These are phyloP conservation scores for Pomatorhinus ruficollis DNA, from an alignment of 2,113 vertebrate genomes.

Conservation along the genomic window DNA sequence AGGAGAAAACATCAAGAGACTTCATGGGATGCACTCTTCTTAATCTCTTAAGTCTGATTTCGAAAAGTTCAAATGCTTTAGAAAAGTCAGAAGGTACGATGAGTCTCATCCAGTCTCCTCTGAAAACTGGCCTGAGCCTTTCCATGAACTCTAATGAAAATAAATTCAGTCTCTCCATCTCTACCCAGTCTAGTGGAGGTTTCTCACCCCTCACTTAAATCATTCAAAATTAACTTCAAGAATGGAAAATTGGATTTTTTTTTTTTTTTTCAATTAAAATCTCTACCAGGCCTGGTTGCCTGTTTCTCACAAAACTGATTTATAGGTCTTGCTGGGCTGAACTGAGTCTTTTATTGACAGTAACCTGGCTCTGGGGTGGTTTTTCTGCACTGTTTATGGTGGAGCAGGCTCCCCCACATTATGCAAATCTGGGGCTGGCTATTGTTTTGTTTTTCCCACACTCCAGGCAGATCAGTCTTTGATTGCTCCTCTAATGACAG, in stretches of 20 bases:
- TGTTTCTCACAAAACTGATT: conserved; percentile 13
- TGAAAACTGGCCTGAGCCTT: neutral
- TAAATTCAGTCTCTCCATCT: neutral
- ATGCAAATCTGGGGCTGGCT: neutral
- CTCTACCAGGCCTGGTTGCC: neutral
- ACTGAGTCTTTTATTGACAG: neutral
- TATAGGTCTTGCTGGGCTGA: neutral
- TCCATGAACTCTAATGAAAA: neutral
- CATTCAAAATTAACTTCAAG: neutral
- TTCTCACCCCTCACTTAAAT: neutral
- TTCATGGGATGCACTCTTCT: neutral
- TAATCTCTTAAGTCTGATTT: neutral
- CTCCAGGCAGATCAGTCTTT: neutral
- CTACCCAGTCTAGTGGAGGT: neutral
- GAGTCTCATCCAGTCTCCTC: neutral
- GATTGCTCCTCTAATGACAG: conserved; percentile 20
- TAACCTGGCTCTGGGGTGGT: neutral
- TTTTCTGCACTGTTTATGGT: neutral
- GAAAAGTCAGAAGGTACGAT: neutral
- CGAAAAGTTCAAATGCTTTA: neutral
- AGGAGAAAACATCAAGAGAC: neutral
- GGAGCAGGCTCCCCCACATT: neutral
- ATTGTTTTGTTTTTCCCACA: conserved; percentile 44
- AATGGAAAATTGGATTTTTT: neutral
- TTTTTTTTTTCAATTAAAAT: neutral